Base-by-base conservation (phyloP, 37 sponge, comb jelly and placozoan species). In the Theonella swinhoei region DNA sequence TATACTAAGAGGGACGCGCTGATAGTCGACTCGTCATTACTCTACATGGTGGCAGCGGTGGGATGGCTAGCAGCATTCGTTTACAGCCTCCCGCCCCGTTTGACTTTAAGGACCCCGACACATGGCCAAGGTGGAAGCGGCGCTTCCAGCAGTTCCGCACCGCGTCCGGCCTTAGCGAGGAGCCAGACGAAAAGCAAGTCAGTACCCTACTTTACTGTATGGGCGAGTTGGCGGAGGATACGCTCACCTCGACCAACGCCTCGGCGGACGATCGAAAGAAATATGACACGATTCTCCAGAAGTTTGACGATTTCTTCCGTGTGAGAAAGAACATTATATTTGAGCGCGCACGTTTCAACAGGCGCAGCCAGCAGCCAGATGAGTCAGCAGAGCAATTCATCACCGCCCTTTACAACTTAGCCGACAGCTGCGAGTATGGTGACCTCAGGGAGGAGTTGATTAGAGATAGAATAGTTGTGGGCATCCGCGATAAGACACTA, bases 21-120 rank as follows among this genome's bases (percentile, higher is more conserved):
- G n/a, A n/a, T n/a, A n/a, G n/a, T n/a, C n/a, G n/a, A n/a, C n/a
- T n/a, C n/a, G n/a, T n/a, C n/a, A n/a, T n/a, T n/a, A n/a, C n/a
- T n/a, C n/a, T n/a, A n/a, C n/a, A n/a, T n/a, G n/a, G n/a, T 80
- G 81, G 43, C 81, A 80, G 81, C 43, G 58, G 70, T 42, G 81
- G 70, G 70, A 80, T 80, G 70, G 70, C 81, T 43, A n/a, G n/a
- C n/a, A 30, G 61, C 33, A 39, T 81, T 71, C 82, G 62, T 31
- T 0, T 81, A 37, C 82, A 81, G 62, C 72, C 79, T 63, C 79
- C 66, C 40, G 35, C 36, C 17, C 22, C 39, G n/a, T n/a, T n/a
- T n/a, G n/a, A n/a, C n/a, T n/a, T n/a, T n/a, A n/a, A n/a, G n/a
- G n/a, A n/a, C n/a, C 40, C 79, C 62, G 78, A 70, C 62, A 62